phyloP scores from a whole-genome alignment of 2,113 vertebrate genomes.

The Leucopsar rothschildi region DNA sequence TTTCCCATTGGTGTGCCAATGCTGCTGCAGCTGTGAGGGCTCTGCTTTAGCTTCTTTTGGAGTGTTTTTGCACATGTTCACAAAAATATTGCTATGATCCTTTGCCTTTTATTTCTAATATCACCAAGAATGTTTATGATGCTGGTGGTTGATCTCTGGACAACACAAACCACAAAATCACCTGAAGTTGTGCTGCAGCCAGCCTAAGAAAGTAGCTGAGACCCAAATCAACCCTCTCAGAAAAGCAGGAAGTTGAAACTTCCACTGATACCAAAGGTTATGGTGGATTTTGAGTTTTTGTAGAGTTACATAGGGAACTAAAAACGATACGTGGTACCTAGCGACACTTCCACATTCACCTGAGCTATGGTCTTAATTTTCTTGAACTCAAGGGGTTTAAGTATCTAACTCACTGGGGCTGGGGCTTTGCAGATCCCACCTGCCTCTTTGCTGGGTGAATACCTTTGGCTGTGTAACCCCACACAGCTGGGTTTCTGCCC shows the following conservation, averaged over 20 bases:
- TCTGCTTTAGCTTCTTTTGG: neutral
- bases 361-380: neutral
- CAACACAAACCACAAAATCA: neutral
- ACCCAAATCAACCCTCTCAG: neutral
- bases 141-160: neutral
- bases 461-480: rapidly evolving
- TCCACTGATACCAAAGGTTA: neutral
- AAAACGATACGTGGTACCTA: rapidly evolving
- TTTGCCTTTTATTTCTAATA: neutral
- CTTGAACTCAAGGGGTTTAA: neutral
- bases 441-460: neutral
- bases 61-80: neutral
- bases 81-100: neutral
- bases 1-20: rapidly evolving
- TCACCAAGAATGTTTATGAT: neutral
- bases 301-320: neutral
- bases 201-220: neutral
- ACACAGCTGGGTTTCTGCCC: neutral
- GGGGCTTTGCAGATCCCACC: neutral
- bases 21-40: neutral
- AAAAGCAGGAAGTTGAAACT: neutral
- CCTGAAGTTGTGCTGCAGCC: neutral
- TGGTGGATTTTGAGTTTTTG: neutral
- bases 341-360: neutral
- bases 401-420: neutral